Conservation (phyloP, 2,888 invertebrate genomes). For the Shargacucullia verbasci region DNA sequence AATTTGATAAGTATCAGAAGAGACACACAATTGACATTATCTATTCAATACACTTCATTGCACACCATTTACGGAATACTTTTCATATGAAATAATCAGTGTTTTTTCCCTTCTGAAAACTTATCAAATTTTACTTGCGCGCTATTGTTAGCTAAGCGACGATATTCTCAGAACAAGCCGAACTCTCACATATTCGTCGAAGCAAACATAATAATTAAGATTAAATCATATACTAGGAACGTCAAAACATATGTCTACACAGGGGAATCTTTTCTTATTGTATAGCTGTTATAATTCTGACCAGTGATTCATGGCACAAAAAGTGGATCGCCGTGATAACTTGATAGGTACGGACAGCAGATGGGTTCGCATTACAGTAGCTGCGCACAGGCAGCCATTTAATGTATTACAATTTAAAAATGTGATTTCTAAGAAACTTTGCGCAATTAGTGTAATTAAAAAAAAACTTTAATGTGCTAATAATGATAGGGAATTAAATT, state of each 20-base stretch:
- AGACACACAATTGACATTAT: no score
- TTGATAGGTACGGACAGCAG: slow-evolving; percentile 2
- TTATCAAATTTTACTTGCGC: no score
- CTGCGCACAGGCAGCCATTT: no score
- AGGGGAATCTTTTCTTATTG: background rate
- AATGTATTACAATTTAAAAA: no score
- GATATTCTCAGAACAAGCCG: background rate
- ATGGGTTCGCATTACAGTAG: slow-evolving; percentile 5
- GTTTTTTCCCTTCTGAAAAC: no score
- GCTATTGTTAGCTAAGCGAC: no score
- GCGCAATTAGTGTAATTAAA: slow-evolving; percentile 1
- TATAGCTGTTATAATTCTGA: slow-evolving; percentile 14
- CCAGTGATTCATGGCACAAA: slow-evolving; percentile 18
- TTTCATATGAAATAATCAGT: no score
- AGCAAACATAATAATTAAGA: slow-evolving; percentile 5
- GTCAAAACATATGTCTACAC: slow-evolving; percentile 11
- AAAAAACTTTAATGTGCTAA: slow-evolving; percentile 25
- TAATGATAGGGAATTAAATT: slow-evolving; percentile 13
- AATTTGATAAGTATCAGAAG: no score
- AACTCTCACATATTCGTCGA: slow-evolving; percentile 1
- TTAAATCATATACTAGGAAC: slow-evolving; percentile 1
- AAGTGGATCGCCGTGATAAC: background rate
- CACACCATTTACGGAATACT: no score
- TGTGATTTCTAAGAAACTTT: no score
- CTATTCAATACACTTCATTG: no score